Evolutionary conservation across 2,888 invertebrate species (phyloP).

Genomic region (Lasioglossum lativentre): DNA sequence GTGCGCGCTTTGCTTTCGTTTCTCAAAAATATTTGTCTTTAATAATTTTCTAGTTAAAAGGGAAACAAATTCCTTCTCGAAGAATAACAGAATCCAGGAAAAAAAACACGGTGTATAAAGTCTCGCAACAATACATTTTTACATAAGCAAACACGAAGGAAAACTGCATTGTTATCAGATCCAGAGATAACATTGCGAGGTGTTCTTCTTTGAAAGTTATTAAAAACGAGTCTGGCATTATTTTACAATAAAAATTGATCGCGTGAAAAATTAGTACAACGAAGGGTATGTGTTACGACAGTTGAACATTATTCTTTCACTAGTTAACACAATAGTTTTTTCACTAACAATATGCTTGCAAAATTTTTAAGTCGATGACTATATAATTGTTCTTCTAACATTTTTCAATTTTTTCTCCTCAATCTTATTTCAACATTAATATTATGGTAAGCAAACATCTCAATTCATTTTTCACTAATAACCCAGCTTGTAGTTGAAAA

Average conservation of each 20-base stretch:
- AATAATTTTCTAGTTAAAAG: not conserved
- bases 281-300: too few relatives aligned
- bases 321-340: too few relatives aligned
- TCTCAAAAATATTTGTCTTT: not conserved
- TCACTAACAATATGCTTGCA: too few relatives aligned
- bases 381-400: too few relatives aligned
- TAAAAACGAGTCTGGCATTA: not conserved
- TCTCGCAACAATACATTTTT: constrained; percentile 6
- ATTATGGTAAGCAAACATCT: not conserved
- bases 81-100: not conserved
- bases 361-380: too few relatives aligned
- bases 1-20: not conserved
- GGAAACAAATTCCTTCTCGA: not conserved
- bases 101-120: not conserved
- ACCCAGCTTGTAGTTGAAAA: not conserved
- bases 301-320: too few relatives aligned
- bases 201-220: too few relatives aligned
- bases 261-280: too few relatives aligned
- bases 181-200: not conserved
- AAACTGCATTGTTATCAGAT: not conserved
- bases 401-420: too few relatives aligned
- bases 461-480: not conserved
- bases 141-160: not conserved
- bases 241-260: not conserved
- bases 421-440: not conserved